These are phyloP conservation scores for Martes martes DNA, from an alignment of 2,113 vertebrate genomes.

Conservation along the genomic window DNA sequence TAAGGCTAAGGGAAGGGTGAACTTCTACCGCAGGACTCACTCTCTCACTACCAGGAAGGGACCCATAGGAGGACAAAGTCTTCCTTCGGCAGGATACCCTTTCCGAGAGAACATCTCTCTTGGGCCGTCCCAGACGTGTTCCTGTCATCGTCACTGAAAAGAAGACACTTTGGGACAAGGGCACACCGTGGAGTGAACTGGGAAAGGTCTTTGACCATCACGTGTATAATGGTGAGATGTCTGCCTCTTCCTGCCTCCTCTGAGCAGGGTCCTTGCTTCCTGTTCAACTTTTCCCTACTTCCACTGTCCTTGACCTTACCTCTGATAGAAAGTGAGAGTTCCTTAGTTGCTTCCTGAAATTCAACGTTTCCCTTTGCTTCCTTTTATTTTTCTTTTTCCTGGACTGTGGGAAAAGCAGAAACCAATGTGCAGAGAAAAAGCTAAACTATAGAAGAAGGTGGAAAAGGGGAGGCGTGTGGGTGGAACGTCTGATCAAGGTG, in stretches of 20 bases:
- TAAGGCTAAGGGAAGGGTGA: not conserved
- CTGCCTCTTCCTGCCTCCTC: not conserved
- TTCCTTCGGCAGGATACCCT: not conserved
- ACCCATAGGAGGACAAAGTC: no score
- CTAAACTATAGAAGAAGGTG: not conserved
- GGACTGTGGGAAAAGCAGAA: not conserved
- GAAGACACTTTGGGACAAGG: not conserved
- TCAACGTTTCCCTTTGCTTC: not conserved
- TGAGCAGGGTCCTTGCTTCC: not conserved
- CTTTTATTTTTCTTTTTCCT: not conserved
- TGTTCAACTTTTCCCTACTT: not conserved
- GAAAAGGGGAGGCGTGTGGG: not conserved
- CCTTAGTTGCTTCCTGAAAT: not conserved
- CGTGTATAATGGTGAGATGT: rapidly evolving
- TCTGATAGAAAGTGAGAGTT: not conserved
- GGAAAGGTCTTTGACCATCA: rapidly evolving
- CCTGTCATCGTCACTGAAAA: not conserved
- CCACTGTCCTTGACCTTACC: not conserved
- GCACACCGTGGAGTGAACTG: not conserved
- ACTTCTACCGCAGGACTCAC: not conserved
- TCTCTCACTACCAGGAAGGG: not conserved
- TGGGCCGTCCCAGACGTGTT: not conserved
- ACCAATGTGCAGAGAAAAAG: not conserved
- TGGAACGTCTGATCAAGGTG: not conserved
- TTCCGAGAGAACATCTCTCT: not conserved